Evolutionary conservation across 2,888 invertebrate genomes (phyloP).

Genomic region (Cancer borealis): DNA sequence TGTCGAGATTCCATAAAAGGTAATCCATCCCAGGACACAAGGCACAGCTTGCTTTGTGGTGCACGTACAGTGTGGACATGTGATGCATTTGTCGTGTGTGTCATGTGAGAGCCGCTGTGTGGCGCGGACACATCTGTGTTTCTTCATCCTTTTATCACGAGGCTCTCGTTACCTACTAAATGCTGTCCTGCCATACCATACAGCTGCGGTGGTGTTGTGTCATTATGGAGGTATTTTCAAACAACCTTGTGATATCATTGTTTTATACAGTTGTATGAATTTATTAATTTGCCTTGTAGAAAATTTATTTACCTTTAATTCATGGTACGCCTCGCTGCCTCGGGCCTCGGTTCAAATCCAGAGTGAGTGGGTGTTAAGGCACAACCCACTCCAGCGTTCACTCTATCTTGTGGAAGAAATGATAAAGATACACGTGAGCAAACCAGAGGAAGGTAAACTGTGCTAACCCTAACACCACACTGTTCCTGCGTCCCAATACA

Average conservation of each 20-base stretch:
- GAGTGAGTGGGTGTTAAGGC: too few relatives aligned
- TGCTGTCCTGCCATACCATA: too few relatives aligned
- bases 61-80: background rate
- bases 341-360: background rate
- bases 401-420: too few relatives aligned
- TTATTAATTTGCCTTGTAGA: background rate
- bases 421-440: too few relatives aligned
- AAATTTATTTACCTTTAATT: background rate
- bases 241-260: background rate
- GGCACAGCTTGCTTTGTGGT: slow-evolving; percentile 10
- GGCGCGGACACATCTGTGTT: background rate
- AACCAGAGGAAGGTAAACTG: too few relatives aligned
- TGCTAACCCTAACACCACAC: too few relatives aligned
- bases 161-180: too few relatives aligned
- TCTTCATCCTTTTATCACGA: background rate
- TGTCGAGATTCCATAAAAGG: background rate
- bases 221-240: too few relatives aligned
- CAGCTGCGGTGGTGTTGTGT: too few relatives aligned
- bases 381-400: too few relatives aligned
- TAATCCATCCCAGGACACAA: background rate
- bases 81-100: background rate
- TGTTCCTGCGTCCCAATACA: too few relatives aligned
- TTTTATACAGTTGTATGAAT: background rate
- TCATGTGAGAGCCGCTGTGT: background rate
- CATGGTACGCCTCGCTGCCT: background rate